Conservation (phyloP, 1,140 invertebrate genomes). For the Drosophila tsacasi region DNA sequence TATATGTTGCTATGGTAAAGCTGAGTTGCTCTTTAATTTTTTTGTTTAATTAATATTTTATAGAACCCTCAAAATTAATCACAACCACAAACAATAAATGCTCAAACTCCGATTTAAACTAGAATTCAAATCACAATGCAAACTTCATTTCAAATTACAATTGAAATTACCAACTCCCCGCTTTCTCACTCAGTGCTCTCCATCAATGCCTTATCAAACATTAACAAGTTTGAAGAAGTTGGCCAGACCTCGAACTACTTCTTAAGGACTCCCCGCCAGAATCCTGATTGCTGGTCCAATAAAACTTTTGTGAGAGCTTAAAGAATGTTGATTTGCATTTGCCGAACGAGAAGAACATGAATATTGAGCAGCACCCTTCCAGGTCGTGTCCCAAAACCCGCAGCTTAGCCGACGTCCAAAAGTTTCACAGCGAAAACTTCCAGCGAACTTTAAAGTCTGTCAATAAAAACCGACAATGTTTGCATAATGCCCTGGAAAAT, state of each 20-base stretch:
- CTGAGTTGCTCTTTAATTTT: background rate
- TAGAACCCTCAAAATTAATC: background rate
- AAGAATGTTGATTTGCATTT: conserved; percentile 64
- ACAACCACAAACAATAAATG: background rate
- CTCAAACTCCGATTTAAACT: background rate
- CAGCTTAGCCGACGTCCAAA: conserved; percentile 25
- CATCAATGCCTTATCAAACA: conserved; percentile 56
- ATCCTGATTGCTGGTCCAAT: conserved; percentile 32
- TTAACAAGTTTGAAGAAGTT: conserved; percentile 55
- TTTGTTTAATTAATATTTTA: background rate
- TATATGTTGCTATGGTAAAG: background rate
- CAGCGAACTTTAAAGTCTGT: conserved; percentile 55
- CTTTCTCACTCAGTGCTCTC: conserved; percentile 2
- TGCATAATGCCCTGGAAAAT: conserved; percentile 41
- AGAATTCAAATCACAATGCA: background rate
- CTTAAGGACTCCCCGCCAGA: conserved; percentile 9
- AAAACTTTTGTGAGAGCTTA: conserved; percentile 45
- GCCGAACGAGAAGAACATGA: conserved; percentile 56
- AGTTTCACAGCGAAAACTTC: conserved; percentile 34
- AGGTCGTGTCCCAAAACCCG: conserved; percentile 10
- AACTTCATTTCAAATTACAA: conserved; percentile 5
- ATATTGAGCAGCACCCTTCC: conserved; percentile 56
- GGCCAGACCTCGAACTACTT: conserved; percentile 21
- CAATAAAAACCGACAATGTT: conserved; percentile 52
- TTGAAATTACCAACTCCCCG: conserved; percentile 17